phyloP scores from a whole-genome alignment of 2,113 vertebrate species.

The Prunella himalayana region DNA sequence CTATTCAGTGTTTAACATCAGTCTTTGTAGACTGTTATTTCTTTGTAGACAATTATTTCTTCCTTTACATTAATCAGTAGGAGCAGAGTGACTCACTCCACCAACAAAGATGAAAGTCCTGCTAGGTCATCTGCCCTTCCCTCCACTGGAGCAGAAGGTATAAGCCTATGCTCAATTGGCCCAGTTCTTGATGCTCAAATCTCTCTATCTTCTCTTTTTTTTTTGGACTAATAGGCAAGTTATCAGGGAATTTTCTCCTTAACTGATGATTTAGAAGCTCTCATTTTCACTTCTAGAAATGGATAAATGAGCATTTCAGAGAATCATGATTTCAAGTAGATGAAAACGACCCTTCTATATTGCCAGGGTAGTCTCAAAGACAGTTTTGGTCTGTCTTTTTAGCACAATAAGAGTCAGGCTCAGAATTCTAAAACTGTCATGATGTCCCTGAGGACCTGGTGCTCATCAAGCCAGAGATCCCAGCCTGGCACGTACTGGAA shows the following conservation, averaged over 20 bases:
- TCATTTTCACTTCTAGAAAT: background rate
- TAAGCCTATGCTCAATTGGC: background rate
- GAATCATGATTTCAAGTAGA: background rate
- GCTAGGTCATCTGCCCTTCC: background rate
- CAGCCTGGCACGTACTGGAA: accelerated
- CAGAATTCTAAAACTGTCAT: background rate
- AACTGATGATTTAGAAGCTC: background rate
- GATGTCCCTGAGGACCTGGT: background rate
- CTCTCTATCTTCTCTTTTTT: background rate
- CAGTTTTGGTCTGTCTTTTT: background rate
- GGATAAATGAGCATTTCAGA: background rate
- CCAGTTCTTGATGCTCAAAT: background rate
- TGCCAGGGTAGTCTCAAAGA: background rate
- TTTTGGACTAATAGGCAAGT: background rate
- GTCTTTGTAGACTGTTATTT: background rate
- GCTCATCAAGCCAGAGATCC: background rate
- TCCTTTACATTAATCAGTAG: background rate
- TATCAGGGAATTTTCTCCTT: background rate
- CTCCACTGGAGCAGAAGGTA: background rate
- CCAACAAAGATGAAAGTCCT: background rate
- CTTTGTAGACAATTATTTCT: background rate
- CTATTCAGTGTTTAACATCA: background rate
- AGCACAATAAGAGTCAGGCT: background rate
- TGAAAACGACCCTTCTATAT: background rate
- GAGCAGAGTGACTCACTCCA: background rate